These are phyloP conservation scores for Neolamprologus caudopunctatus DNA, from an alignment of 2,113 vertebrate species.

Conservation along the genomic window DNA sequence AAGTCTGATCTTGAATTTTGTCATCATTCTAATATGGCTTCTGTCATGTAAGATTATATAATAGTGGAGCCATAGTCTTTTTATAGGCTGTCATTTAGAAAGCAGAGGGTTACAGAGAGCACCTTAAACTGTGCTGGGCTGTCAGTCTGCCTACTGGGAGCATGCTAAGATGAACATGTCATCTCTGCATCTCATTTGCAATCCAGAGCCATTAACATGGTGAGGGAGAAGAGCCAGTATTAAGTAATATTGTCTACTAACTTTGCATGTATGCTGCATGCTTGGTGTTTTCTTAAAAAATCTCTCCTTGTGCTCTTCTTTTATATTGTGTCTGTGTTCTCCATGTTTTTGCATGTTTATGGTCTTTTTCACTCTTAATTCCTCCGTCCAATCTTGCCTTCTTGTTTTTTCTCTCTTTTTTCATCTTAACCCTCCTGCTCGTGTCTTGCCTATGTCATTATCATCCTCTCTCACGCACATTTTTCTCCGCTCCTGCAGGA, in stretches of 20 bases:
- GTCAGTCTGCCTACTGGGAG: slow-evolving; percentile 40
- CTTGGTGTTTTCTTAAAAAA: background rate
- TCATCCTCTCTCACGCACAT: background rate
- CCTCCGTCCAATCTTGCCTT: background rate
- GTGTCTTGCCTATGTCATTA: background rate
- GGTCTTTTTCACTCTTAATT: background rate
- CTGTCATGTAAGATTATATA: background rate
- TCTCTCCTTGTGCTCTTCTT: background rate
- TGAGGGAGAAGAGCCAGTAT: background rate
- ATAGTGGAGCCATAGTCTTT: background rate
- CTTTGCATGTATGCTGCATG: slow-evolving; percentile 13
- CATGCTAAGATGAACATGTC: slow-evolving; percentile 23
- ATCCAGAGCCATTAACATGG: slow-evolving; percentile 12
- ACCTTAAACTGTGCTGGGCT: slow-evolving; percentile 6
- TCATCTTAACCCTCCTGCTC: background rate
- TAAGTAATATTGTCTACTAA: background rate
- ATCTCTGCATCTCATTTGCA: slow-evolving; percentile 20
- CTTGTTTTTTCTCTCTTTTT: background rate
- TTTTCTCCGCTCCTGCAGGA: slow-evolving; percentile 70
- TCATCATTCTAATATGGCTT: background rate
- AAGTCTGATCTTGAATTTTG: background rate
- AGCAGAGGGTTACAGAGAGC: slow-evolving; percentile 29
- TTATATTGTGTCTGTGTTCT: background rate
- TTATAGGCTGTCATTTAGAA: background rate
- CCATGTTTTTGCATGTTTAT: background rate